Conservation (phyloP, 2,113 vertebrate genomes). For the Bambusicola thoracicus region DNA sequence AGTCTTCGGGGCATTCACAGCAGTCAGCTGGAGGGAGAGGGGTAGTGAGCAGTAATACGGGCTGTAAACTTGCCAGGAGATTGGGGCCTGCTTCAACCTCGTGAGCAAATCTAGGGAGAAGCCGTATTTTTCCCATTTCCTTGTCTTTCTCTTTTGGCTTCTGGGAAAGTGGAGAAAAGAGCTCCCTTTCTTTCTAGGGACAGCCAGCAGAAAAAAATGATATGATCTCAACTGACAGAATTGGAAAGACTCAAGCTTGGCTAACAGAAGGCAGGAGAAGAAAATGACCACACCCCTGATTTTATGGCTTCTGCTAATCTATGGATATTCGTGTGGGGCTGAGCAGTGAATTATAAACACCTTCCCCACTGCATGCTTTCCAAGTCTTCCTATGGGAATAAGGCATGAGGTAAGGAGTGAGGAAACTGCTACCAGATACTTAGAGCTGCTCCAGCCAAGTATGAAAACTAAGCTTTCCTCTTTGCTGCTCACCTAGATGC, state of each 20-base stretch:
- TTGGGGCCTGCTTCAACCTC: not conserved
- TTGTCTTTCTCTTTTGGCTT: not conserved
- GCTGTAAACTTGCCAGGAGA: not conserved
- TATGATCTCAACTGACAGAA: not conserved
- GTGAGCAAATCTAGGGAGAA: not conserved
- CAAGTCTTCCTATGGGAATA: not conserved
- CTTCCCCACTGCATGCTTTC: not conserved
- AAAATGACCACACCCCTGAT: not conserved
- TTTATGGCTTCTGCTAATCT: slow-evolving; percentile 9
- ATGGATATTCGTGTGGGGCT: not conserved
- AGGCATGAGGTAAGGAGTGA: not conserved
- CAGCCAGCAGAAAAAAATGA: not conserved
- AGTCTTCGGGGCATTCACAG: not conserved
- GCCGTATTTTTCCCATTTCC: not conserved
- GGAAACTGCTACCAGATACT: slow-evolving; percentile 5
- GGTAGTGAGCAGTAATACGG: not conserved
- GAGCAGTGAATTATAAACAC: not conserved
- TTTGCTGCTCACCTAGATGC: not conserved
- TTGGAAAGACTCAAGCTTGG: not conserved
- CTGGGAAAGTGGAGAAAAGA: not conserved
- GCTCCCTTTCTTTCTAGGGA: not conserved
- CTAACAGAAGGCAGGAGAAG: not conserved
- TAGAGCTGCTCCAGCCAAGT: not conserved
- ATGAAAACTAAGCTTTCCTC: not conserved
- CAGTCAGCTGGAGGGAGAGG: not conserved